phyloP scores from a whole-genome alignment of 2,888 invertebrate species.

The Celastrina argiolus region DNA sequence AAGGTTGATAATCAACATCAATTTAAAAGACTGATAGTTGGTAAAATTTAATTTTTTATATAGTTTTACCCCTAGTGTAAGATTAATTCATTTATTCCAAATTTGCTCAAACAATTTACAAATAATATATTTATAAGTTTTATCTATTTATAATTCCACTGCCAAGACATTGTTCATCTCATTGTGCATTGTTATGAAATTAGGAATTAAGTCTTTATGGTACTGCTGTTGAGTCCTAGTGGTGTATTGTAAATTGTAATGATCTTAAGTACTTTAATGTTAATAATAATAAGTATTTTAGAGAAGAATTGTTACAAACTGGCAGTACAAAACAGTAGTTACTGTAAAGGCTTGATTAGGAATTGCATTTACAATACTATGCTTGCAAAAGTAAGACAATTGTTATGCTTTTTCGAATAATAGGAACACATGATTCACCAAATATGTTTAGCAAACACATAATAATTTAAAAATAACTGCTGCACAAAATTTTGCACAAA shows the following conservation, averaged over 20 bases:
- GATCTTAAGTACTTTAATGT: background rate
- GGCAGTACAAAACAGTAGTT: conserved; percentile 17
- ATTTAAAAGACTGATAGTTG: conserved; percentile 80
- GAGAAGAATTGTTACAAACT: background rate
- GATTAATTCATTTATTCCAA: conserved; percentile 69
- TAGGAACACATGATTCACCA: background rate
- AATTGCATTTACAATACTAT: conserved; percentile 34
- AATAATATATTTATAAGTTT: conserved; percentile 39
- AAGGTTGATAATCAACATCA: conserved; percentile 76
- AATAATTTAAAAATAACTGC: conserved; percentile 16
- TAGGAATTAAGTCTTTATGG: background rate
- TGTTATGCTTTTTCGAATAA: background rate
- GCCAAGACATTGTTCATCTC: conserved; percentile 39
- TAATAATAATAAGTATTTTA: background rate
- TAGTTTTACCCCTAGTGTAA: conserved; percentile 77
- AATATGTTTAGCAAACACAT: background rate
- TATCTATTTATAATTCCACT: conserved; percentile 53
- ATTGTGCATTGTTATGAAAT: conserved; percentile 32
- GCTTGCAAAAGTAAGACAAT: conserved; percentile 17
- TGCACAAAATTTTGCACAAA: conserved; percentile 9
- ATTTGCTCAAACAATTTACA: conserved; percentile 69
- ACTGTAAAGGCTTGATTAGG: conserved; percentile 35
- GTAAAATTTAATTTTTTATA: conserved; percentile 71
- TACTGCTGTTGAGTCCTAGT: background rate
- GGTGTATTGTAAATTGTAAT: conserved; percentile 2